phyloP scores from a whole-genome alignment of 2,113 vertebrate genomes.

The Chaenocephalus aceratus region DNA sequence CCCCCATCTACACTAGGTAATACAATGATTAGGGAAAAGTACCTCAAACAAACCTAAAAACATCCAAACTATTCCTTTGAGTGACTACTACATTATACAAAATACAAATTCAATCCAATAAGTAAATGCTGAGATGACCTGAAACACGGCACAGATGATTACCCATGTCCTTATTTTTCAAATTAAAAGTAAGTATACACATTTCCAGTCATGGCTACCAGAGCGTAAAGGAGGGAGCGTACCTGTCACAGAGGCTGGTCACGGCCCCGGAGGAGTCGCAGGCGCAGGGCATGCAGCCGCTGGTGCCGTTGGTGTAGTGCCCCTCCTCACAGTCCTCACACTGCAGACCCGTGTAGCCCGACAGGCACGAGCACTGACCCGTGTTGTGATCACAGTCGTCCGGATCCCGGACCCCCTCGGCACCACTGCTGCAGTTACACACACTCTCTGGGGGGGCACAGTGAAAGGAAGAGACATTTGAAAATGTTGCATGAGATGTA shows the following conservation, averaged over 20 bases:
- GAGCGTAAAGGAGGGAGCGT: slow-evolving; percentile 7
- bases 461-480: not conserved
- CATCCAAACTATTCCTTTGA: too few species aligned
- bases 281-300: slow-evolving; percentile 80
- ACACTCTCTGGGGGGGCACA: slow-evolving; percentile 47
- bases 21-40: too few species aligned
- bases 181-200: not conserved
- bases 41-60: too few species aligned
- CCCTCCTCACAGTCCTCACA: slow-evolving; percentile 84
- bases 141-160: not conserved
- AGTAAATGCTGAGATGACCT: not conserved
- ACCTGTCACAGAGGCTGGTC: slow-evolving; percentile 83
- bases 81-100: too few species aligned
- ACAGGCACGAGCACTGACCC: slow-evolving; percentile 83
- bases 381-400: slow-evolving; percentile 78
- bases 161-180: not conserved
- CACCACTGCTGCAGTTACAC: slow-evolving; percentile 83
- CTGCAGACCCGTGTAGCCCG: slow-evolving; percentile 80
- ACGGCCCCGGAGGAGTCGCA: slow-evolving; percentile 84
- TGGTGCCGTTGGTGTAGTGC: slow-evolving; percentile 83
- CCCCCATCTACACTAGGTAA: too few species aligned
- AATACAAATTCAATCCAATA: not conserved
- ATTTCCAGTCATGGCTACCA: not conserved
- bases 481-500: slow-evolving; percentile 4
- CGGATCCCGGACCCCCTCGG: slow-evolving; percentile 76